A percentile compares a stretch with the other conserved stretches of the same genome.
Evolutionary conservation across 2,797 vertebrate species (phyloP).

Genomic region (Lagothrix lagotricha): DNA sequence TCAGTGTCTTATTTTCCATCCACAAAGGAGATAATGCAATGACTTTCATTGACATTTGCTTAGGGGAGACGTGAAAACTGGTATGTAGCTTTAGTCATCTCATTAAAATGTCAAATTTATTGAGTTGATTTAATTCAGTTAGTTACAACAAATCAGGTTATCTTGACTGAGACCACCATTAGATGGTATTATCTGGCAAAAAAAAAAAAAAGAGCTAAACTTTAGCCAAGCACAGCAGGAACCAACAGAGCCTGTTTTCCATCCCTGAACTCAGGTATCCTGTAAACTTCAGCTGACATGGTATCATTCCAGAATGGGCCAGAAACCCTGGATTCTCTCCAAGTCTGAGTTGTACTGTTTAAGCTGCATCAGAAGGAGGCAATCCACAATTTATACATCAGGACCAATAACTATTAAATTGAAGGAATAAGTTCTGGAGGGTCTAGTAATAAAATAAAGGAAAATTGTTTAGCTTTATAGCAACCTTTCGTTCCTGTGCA

Average conservation of each 20-base stretch:
- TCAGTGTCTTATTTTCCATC: conserved; percentile 33
- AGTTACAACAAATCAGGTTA: conserved; percentile 53
- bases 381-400: background rate
- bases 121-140: conserved; percentile 57
- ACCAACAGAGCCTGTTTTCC: conserved; percentile 1
- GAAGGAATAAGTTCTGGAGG: background rate
- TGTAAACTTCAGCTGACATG: conserved; percentile 18
- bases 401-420: background rate
- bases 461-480: background rate
- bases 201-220: background rate
- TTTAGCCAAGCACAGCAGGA: background rate
- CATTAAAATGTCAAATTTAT: conserved; percentile 44
- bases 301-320: background rate
- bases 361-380: background rate
- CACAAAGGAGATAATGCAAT: background rate
- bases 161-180: conserved; percentile 10
- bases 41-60: conserved; percentile 13
- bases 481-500: background rate
- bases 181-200: background rate
- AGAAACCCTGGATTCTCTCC: background rate
- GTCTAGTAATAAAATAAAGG: background rate
- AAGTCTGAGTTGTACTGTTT: background rate
- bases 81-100: conserved; percentile 26
- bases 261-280: background rate
- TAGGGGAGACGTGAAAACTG: background rate